phyloP scores from a whole-genome alignment of 2,888 invertebrate genomes.

The Agrotis segetum region DNA sequence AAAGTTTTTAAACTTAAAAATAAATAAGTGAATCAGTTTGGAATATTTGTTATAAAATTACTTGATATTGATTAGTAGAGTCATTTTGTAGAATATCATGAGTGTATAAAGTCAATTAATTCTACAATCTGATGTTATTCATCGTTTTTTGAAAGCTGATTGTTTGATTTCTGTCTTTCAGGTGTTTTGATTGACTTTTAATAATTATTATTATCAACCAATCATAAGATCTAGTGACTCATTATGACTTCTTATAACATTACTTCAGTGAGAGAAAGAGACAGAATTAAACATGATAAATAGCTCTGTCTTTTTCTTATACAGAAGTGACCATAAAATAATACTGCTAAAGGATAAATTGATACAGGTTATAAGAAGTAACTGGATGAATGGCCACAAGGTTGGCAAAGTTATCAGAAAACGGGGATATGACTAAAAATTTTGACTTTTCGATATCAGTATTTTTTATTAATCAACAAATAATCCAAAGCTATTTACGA shows the following conservation, averaged over 20 bases:
- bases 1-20: slow-evolving; percentile 25
- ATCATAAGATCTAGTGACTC: neutral
- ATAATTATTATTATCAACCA: neutral
- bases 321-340: neutral
- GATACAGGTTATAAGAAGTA: neutral
- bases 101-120: slow-evolving; percentile 42
- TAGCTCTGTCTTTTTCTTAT: neutral
- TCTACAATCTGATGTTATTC: slow-evolving; percentile 23
- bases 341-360: neutral
- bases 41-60: slow-evolving; percentile 32
- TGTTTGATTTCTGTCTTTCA: neutral
- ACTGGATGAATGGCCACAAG: neutral
- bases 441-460: neutral
- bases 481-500: slow-evolving; percentile 38
- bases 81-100: slow-evolving; percentile 32
- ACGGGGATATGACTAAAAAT: neutral
- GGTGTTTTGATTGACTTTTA: neutral
- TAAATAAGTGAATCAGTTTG: slow-evolving; percentile 36
- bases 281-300: neutral
- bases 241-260: neutral
- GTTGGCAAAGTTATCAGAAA: neutral
- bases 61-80: neutral
- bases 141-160: neutral
- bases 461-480: slow-evolving; percentile 29
- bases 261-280: neutral